These are phyloP conservation scores for Malurus cyaneus DNA, from an alignment of 2,113 vertebrate genomes.

Conservation along the genomic window DNA sequence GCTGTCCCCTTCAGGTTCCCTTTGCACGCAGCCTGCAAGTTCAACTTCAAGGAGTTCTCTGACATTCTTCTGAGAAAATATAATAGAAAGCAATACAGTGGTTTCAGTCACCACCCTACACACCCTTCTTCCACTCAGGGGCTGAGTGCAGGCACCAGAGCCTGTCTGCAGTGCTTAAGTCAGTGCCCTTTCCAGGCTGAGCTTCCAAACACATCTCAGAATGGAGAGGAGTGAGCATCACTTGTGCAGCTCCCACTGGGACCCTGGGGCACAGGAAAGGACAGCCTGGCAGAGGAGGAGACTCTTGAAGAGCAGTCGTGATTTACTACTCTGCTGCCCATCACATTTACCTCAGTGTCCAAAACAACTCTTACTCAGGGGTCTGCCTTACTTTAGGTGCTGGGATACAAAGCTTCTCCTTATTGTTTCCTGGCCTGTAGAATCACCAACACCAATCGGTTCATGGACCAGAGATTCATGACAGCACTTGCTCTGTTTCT, in stretches of 20 bases:
- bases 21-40: neutral
- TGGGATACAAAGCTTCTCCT: neutral
- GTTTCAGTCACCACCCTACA: neutral
- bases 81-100: fast-evolving
- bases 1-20: neutral
- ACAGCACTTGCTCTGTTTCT: neutral
- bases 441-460: neutral
- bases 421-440: neutral
- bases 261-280: neutral
- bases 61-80: neutral
- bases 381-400: neutral
- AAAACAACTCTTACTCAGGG: neutral
- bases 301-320: neutral
- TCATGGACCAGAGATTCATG: neutral
- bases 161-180: neutral
- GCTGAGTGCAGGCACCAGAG: neutral
- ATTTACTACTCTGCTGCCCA: neutral
- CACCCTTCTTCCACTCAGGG: fast-evolving
- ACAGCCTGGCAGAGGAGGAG: neutral
- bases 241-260: neutral
- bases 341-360: neutral
- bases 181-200: neutral
- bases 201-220: neutral
- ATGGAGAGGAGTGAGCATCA: neutral
- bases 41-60: neutral